These are phyloP conservation scores for Scaptomyza caliginosa DNA, from an alignment of 2,888 invertebrate species.

Conservation along the genomic window DNA sequence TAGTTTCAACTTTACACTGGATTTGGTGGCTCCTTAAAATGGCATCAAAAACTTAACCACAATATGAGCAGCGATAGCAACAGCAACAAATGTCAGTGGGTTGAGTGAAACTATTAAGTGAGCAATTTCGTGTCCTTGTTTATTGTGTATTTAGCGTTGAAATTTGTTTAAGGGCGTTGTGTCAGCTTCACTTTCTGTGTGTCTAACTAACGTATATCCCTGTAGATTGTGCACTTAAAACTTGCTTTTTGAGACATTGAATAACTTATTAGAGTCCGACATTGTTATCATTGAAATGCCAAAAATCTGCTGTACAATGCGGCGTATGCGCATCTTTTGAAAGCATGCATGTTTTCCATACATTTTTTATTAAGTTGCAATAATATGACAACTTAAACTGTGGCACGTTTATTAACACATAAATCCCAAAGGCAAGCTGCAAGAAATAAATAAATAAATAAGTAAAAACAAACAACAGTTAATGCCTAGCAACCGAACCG, in stretches of 20 bases:
- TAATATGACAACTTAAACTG: no score
- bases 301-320: background rate
- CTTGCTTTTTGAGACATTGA: background rate
- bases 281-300: no score
- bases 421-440: conserved; percentile 23
- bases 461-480: no score
- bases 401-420: conserved; percentile 16
- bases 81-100: conserved; percentile 8
- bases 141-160: conserved; percentile 8
- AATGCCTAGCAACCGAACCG: conserved; percentile 9
- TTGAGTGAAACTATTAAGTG: conserved; percentile 27
- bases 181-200: background rate
- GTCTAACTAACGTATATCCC: background rate
- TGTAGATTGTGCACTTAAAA: background rate
- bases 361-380: no score
- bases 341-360: no score
- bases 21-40: conserved; percentile 1
- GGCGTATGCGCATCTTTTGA: background rate
- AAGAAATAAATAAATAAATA: conserved; percentile 21
- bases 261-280: background rate
- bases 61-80: conserved; percentile 13
- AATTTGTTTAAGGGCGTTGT: background rate
- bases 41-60: conserved; percentile 23
- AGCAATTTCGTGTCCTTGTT: conserved; percentile 15
- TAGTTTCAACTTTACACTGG: background rate